These are phyloP conservation scores for Euzophera pinguis DNA, from an alignment of 2,888 invertebrate genomes.

Conservation along the genomic window DNA sequence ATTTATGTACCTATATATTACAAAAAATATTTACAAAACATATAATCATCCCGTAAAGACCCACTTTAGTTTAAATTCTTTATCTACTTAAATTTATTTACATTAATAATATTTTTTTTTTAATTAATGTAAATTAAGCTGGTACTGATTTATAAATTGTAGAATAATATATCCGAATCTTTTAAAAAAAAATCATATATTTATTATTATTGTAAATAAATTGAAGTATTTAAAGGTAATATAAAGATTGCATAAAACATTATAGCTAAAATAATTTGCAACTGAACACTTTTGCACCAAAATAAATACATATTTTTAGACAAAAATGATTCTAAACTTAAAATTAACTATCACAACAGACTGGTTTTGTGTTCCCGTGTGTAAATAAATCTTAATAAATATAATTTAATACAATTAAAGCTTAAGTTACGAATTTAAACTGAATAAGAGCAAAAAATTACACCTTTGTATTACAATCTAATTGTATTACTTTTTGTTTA, in stretches of 20 bases:
- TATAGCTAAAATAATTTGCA: conserved; percentile 37
- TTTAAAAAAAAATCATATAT: too few relatives aligned
- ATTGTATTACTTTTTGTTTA: conserved; percentile 6
- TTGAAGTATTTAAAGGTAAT: conserved; percentile 27
- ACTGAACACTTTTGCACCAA: conserved; percentile 45
- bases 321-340: conserved; percentile 46
- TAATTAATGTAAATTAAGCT: not conserved
- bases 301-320: conserved; percentile 39
- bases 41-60: conserved; percentile 66
- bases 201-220: conserved; percentile 24
- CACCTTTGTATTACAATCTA: conserved; percentile 2
- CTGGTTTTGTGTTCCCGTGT: conserved; percentile 63
- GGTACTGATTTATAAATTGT: too few relatives aligned
- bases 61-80: conserved; percentile 48
- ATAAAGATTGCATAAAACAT: conserved; percentile 39
- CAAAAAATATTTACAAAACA: conserved; percentile 73
- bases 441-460: not conserved
- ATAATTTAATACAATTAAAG: conserved; percentile 57
- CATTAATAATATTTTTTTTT: conserved; percentile 11
- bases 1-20: conserved; percentile 72
- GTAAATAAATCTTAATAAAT: conserved; percentile 56
- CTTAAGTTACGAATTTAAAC: conserved; percentile 45
- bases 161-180: too few relatives aligned
- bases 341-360: conserved; percentile 75
- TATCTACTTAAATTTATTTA: conserved; percentile 33